Evolutionary conservation across 64 coral and sea anemone species (phyloP).

Genomic region (Pocillopora damicornis): DNA sequence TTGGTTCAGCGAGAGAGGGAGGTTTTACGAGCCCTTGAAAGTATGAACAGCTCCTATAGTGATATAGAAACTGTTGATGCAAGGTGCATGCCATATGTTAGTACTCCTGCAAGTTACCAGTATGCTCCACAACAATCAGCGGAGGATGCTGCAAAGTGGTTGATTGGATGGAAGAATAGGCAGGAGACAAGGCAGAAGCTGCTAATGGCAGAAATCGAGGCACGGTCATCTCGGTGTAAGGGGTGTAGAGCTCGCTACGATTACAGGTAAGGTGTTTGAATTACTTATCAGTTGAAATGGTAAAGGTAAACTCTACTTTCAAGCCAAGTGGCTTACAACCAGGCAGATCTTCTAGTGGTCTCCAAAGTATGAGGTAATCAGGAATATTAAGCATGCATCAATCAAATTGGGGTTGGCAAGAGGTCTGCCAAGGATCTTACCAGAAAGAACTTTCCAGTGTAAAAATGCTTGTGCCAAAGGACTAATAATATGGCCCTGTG

Average conservation of each 20-base stretch:
- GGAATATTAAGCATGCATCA: too few species aligned
- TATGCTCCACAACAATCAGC: constrained; percentile 91
- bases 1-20: constrained; percentile 81
- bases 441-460: too few species aligned
- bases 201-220: constrained; percentile 80
- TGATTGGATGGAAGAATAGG: constrained; percentile 95
- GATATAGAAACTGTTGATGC: constrained; percentile 90
- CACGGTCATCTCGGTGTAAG: constrained; percentile 80
- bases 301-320: too few species aligned
- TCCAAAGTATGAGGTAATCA: too few species aligned
- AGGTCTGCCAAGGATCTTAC: neutral
- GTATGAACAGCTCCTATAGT: constrained; percentile 77
- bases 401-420: too few species aligned
- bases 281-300: too few species aligned
- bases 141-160: constrained; percentile 93
- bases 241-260: constrained; percentile 93
- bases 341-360: too few species aligned
- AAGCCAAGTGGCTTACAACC: too few species aligned
- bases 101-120: constrained; percentile 78
- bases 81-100: constrained; percentile 97
- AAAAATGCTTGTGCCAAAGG: too few species aligned
- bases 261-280: constrained; percentile 45
- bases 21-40: constrained; percentile 75
- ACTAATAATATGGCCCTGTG: too few species aligned
- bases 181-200: constrained; percentile 90